Percentiles rank a stretch among this genome's conserved stretches.
phyloP scores from a whole-genome alignment of 2,888 invertebrate genomes.

The Phymatocera aterrima region DNA sequence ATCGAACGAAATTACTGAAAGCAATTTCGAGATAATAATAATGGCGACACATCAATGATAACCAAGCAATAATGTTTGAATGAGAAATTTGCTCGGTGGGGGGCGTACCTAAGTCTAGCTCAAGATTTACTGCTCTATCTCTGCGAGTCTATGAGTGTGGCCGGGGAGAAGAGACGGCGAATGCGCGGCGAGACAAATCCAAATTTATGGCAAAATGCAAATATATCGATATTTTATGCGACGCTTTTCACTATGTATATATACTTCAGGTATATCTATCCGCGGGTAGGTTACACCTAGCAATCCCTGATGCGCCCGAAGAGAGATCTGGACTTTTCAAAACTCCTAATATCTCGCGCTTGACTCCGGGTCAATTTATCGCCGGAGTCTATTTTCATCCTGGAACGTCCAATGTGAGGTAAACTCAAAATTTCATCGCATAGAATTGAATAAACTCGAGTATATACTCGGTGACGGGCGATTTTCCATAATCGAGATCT shows the following conservation, averaged over 20 bases:
- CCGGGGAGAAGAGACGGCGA: conserved; percentile 2
- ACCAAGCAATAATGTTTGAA: not conserved
- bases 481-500: too few relatives aligned
- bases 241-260: conserved; percentile 31
- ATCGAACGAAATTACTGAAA: too few relatives aligned
- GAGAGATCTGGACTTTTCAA: conserved; percentile 11
- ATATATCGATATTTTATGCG: conserved; percentile 67
- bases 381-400: not conserved
- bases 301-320: not conserved
- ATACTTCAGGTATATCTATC: not conserved
- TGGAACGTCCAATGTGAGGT: not conserved
- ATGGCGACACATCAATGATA: not conserved
- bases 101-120: not conserved
- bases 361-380: not conserved
- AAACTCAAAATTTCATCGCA: too few relatives aligned
- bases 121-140: not conserved
- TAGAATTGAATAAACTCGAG: too few relatives aligned
- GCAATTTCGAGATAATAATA: too few relatives aligned
- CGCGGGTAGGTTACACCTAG: not conserved
- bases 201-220: conserved; percentile 65
- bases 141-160: not conserved
- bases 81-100: not conserved
- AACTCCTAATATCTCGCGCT: not conserved
- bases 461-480: too few relatives aligned
- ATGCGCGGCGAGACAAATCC: conserved; percentile 55